Evolutionary conservation across 1,140 invertebrate species (phyloP).

Genomic region (Penaeus japonicus): DNA sequence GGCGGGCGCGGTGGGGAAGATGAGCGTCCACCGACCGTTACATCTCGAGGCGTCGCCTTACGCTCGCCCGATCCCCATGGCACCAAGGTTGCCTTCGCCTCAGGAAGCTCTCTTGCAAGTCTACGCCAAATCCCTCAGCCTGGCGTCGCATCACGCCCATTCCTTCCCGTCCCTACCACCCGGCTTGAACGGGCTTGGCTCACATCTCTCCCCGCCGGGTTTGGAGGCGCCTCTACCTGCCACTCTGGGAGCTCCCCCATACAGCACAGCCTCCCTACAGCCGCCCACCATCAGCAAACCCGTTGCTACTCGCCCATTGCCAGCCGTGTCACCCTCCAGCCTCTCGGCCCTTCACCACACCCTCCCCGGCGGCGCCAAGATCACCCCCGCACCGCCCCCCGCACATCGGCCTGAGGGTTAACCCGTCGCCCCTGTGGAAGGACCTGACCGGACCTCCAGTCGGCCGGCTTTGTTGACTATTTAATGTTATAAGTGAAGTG

Average conservation of each 20-base stretch:
- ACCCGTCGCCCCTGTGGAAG: constrained; percentile 6
- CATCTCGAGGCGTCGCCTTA: constrained; percentile 57
- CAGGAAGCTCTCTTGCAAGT: constrained; percentile 58
- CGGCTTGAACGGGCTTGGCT: constrained; percentile 49
- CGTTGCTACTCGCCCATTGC: constrained; percentile 48
- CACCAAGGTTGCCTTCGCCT: constrained; percentile 51
- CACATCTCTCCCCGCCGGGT: constrained; percentile 21
- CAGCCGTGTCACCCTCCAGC: constrained; percentile 35
- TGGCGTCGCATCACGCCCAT: constrained; percentile 48
- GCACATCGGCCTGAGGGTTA: constrained; percentile 49
- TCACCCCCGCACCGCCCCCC: constrained; percentile 49
- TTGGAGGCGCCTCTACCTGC: constrained; percentile 41
- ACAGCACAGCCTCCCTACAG: constrained; percentile 32
- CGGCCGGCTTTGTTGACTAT: not conserved
- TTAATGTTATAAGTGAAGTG: constrained; percentile 2
- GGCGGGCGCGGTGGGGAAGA: constrained; percentile 54
- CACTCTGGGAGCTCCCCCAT: constrained; percentile 32
- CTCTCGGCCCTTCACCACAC: constrained; percentile 41
- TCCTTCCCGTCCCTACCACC: constrained; percentile 42
- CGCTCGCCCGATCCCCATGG: constrained; percentile 50
- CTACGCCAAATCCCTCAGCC: constrained; percentile 54
- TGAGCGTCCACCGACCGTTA: constrained; percentile 49
- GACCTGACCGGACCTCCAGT: not conserved
- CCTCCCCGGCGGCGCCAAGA: constrained; percentile 51
- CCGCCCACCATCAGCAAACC: constrained; percentile 48